These are phyloP conservation scores for Notoglanidium macrostoma DNA, from an alignment of 2,797 vertebrate species.

Conservation along the genomic window DNA sequence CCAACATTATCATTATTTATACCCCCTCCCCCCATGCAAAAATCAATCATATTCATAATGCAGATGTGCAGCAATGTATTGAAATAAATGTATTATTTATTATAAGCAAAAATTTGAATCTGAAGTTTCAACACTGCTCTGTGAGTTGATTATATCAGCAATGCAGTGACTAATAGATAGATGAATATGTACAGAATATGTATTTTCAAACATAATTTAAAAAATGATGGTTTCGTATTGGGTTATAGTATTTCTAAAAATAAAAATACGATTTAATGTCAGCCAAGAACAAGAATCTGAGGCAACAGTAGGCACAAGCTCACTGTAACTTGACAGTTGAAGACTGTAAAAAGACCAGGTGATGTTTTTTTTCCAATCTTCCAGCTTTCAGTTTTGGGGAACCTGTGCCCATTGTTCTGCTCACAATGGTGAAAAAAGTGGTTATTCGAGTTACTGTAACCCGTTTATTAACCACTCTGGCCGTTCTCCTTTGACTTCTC, in stretches of 20 bases:
- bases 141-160: background rate
- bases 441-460: background rate
- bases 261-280: background rate
- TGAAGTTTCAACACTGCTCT: background rate
- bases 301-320: too few relatives aligned
- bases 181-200: background rate
- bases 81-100: background rate
- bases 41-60: slow-evolving; percentile 2
- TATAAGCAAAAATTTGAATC: background rate
- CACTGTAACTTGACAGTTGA: background rate
- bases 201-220: background rate
- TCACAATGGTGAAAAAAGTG: background rate
- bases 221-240: background rate
- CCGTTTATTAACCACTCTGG: background rate
- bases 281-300: background rate
- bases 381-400: background rate
- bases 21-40: background rate
- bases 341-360: too few relatives aligned
- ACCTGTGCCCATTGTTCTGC: background rate
- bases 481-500: background rate
- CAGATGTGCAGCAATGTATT: background rate
- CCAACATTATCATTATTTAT: background rate
- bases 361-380: background rate
- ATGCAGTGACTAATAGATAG: background rate
- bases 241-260: background rate